Conservation (phyloP, 2,797 vertebrate species). For the Champsocephalus gunnari region DNA sequence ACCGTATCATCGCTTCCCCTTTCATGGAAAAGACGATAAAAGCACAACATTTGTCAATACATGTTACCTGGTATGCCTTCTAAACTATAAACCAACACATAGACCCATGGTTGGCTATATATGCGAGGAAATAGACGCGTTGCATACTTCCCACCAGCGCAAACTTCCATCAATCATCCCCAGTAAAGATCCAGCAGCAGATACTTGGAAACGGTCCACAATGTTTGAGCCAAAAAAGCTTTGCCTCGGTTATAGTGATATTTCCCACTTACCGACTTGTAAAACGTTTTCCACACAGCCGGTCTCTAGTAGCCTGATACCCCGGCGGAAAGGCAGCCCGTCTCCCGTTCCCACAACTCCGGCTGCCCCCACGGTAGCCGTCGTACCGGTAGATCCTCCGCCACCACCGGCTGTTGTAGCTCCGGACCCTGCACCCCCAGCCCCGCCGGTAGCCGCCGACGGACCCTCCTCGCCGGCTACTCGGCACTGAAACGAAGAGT, state of each 20-base stretch:
- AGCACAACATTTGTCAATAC: conserved; percentile 3
- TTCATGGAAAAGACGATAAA: conserved; percentile 12
- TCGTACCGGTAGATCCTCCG: conserved; percentile 77
- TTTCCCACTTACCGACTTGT: conserved; percentile 95
- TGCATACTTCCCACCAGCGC: conserved; percentile 68
- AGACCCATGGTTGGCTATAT: background rate
- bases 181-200: conserved; percentile 49
- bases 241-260: background rate
- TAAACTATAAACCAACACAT: background rate
- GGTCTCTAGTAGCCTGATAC: conserved; percentile 95
- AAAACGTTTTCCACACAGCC: conserved; percentile 97
- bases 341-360: conserved; percentile 84
- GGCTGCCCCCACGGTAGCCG: conserved; percentile 75
- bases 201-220: conserved; percentile 36
- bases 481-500: conserved; percentile 96
- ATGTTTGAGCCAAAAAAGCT: conserved; percentile 21
- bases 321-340: conserved; percentile 94
- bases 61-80: background rate
- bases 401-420: conserved; percentile 69
- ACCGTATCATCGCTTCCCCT: conserved; percentile 36
- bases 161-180: conserved; percentile 80
- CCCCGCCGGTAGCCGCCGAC: conserved; percentile 67
- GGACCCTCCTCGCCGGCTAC: conserved; percentile 87
- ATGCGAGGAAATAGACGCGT: conserved; percentile 33
- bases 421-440: conserved; percentile 73